Evolutionary conservation across 2,797 vertebrate species (phyloP), one percentile per base, ranked within the genome.

Genomic region (Parauchenoglanis punctatus): DNA sequence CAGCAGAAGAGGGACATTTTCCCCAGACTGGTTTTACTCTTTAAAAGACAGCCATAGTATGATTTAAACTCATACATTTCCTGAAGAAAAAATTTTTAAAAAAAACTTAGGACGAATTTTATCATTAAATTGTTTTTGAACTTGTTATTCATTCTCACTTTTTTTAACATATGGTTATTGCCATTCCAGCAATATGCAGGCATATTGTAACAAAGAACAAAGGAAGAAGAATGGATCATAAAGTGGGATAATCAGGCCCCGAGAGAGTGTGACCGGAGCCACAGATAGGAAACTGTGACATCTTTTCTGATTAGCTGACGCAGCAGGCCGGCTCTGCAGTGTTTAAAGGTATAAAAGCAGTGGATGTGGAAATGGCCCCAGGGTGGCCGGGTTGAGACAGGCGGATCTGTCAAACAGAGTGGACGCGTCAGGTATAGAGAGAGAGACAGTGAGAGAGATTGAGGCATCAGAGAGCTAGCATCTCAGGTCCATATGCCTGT

Each of bases 331-430:
- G 63, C 83, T 84, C 83, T 54, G 52, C 56, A 82, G 83, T 85
- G 85, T 89, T 90, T 88, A 87, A 88, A 75, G 52, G 78, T 76
- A 86, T 88, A 89, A 90, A 87, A 86, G 87, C n/a, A 31, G 86
- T 90, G 88, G 89, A 90, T 91, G 93, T 92, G 85, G 90, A 90
- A 92, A 91, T 91, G 65, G 91, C 86, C 87, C 49, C 88, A 94
- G 90, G 80, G 58, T 25, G 2, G 23, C 54, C 84, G 94, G 90
- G 86, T 63, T 25, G 67, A 85, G 81, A 86, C 85, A 85, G 87
- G 85, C 31, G 73, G 87, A 86, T 91, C 76, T 87, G 68, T 90
- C 85, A 86, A 86, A 94, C 93, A 91, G 81, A 93, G 94, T 94
- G 92, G 11, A 54, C 18, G 23, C 49, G 65, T 58, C 73, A 58